Conservation (phyloP, 2,797 vertebrate genomes). For the Heteromormyrus szaboi region DNA sequence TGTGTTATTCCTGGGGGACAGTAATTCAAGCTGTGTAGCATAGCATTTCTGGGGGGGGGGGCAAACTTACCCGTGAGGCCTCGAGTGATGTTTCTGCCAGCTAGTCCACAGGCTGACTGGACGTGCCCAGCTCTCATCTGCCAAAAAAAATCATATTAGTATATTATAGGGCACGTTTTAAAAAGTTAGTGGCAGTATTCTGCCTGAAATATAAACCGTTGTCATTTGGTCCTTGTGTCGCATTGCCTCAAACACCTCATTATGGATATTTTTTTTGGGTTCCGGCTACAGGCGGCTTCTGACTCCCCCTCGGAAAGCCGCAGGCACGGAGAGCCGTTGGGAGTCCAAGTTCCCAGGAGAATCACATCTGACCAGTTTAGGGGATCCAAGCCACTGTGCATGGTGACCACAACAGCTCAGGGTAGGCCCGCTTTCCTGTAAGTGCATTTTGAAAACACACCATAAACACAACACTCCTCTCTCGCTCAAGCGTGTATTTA, state of each 20-base stretch:
- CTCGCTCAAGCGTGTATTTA: neutral
- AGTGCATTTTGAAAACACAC: neutral
- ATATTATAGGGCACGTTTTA: neutral
- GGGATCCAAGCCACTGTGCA: neutral
- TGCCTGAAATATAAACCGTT: neutral
- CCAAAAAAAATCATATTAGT: neutral
- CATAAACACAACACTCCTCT: neutral
- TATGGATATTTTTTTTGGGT: neutral
- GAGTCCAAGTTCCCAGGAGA: neutral
- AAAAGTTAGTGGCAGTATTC: neutral
- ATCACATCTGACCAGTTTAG: neutral
- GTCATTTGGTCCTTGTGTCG: neutral
- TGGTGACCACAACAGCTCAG: neutral
- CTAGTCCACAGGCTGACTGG: neutral
- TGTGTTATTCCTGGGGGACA: neutral
- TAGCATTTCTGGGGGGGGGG: neutral
- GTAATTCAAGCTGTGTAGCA: neutral
- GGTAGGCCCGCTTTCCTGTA: neutral
- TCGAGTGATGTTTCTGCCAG: neutral
- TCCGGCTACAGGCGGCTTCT: neutral
- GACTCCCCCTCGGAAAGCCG: neutral
- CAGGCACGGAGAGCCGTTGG: neutral
- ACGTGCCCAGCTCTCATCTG: neutral
- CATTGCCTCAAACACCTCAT: neutral
- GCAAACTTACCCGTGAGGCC: neutral